Percentiles rank a stretch among this genome's conserved stretches.
These are phyloP conservation scores for Drosophila setosimentum DNA, from an alignment of 2,888 invertebrate genomes.

Conservation along the genomic window DNA sequence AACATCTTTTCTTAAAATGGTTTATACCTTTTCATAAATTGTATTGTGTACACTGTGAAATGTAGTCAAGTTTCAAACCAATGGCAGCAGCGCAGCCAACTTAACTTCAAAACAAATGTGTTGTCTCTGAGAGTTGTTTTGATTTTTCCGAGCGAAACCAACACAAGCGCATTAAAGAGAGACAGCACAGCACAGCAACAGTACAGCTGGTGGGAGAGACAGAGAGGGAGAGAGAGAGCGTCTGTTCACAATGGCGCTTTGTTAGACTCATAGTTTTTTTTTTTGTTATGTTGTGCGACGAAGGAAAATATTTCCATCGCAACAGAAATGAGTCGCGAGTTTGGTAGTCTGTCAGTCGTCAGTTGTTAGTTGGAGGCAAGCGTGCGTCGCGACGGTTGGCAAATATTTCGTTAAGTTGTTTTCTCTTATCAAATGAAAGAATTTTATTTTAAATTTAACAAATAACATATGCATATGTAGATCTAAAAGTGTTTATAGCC, in stretches of 20 bases:
- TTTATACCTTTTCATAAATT: not conserved
- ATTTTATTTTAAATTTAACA: slow-evolving; percentile 7
- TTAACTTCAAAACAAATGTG: slow-evolving; percentile 53
- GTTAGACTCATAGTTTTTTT: slow-evolving; percentile 29
- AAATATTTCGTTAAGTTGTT: slow-evolving; percentile 24
- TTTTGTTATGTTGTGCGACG: slow-evolving; percentile 36
- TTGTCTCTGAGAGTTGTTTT: slow-evolving; percentile 32
- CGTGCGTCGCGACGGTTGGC: slow-evolving; percentile 27
- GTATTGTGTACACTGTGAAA: not conserved
- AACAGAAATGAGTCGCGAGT: slow-evolving; percentile 38
- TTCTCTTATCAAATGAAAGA: not conserved
- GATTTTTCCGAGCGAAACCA: slow-evolving; percentile 35
- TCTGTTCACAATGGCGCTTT: slow-evolving; percentile 24
- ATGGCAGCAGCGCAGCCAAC: slow-evolving; percentile 58
- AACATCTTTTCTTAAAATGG: not conserved
- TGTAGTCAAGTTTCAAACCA: slow-evolving; percentile 44
- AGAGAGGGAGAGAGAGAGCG: slow-evolving; percentile 12
- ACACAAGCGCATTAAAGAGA: slow-evolving; percentile 5
- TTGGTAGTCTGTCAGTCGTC: slow-evolving; percentile 33
- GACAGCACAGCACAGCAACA: not conserved
- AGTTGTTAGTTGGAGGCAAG: slow-evolving; percentile 33
- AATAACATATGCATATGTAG: no score
- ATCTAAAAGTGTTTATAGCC: not conserved
- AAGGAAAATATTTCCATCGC: slow-evolving; percentile 59
- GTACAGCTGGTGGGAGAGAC: slow-evolving; percentile 7